A percentile compares a stretch with the other conserved stretches of the same genome.
These are phyloP conservation scores for Psittacara wagleri DNA, from an alignment of 2,113 vertebrate species.

Conservation along the genomic window DNA sequence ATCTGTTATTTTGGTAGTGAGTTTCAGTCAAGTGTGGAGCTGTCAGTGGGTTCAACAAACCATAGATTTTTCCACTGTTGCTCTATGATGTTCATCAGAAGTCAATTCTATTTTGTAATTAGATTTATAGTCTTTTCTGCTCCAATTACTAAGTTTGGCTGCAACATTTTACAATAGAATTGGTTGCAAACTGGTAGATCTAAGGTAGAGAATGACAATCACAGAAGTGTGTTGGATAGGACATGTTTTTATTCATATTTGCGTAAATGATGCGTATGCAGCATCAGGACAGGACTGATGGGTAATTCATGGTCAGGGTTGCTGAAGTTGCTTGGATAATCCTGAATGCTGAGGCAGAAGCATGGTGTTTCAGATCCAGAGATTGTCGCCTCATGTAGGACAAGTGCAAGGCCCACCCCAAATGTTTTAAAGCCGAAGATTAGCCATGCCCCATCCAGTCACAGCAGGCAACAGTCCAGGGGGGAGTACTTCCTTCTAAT, in stretches of 20 bases:
- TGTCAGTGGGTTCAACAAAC: background rate
- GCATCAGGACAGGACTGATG: background rate
- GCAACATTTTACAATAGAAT: background rate
- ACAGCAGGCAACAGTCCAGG: no score
- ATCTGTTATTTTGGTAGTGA: background rate
- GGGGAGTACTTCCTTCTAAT: rapidly evolving
- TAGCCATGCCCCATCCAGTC: background rate
- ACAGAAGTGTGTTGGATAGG: background rate
- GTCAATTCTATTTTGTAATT: background rate
- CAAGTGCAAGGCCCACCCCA: background rate
- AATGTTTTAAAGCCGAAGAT: background rate
- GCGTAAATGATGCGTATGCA: background rate
- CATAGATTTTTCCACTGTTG: slow-evolving; percentile 8
- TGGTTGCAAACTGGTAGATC: background rate
- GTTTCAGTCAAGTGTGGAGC: background rate
- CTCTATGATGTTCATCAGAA: background rate
- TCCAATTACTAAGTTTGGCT: background rate
- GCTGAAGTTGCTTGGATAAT: background rate
- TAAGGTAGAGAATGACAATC: background rate
- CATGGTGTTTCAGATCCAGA: background rate
- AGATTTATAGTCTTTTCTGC: background rate
- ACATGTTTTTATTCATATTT: background rate
- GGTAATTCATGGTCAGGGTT: background rate
- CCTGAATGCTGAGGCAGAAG: background rate
- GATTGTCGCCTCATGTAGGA: background rate